These are phyloP conservation scores for Diploscapter pachys DNA, from an alignment of 1,140 invertebrate genomes.

Conservation along the genomic window DNA sequence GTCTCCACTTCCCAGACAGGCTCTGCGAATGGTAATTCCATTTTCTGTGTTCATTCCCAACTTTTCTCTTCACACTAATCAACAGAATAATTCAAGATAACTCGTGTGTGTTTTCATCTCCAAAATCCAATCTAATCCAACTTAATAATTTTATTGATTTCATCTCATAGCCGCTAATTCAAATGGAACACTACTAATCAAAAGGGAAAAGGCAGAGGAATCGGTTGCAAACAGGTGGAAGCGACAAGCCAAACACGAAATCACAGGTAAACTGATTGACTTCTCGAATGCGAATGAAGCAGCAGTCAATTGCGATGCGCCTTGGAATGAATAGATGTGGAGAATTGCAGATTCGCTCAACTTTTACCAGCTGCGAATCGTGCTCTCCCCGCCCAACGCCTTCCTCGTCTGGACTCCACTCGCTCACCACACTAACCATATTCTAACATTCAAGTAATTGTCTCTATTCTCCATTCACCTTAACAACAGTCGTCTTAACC, in stretches of 20 bases:
- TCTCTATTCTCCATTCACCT: no score
- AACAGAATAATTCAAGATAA: no score
- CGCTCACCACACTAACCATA: constrained; percentile 47
- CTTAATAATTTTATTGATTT: no score
- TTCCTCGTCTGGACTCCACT: constrained; percentile 56
- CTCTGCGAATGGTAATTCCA: not conserved
- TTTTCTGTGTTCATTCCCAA: constrained; percentile 21
- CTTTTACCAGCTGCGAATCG: constrained; percentile 53
- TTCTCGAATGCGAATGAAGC: not conserved
- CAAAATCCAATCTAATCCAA: no score
- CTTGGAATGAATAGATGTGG: no score
- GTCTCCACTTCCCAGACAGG: constrained; percentile 13
- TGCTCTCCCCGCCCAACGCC: constrained; percentile 49
- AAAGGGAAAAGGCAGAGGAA: no score
- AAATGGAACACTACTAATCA: no score
- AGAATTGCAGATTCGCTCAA: constrained; percentile 42
- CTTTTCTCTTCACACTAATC: constrained; percentile 4
- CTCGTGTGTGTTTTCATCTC: no score
- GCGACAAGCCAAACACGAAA: constrained; percentile 31
- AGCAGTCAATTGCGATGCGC: constrained; percentile 9
- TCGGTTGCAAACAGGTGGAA: not conserved
- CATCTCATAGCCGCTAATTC: no score
- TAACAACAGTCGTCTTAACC: not conserved
- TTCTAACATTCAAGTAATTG: constrained; percentile 2
- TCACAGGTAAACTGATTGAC: constrained; percentile 22